Base-by-base conservation (phyloP, 2,797 vertebrate genomes). In the Melanogrammus aeglefinus region DNA sequence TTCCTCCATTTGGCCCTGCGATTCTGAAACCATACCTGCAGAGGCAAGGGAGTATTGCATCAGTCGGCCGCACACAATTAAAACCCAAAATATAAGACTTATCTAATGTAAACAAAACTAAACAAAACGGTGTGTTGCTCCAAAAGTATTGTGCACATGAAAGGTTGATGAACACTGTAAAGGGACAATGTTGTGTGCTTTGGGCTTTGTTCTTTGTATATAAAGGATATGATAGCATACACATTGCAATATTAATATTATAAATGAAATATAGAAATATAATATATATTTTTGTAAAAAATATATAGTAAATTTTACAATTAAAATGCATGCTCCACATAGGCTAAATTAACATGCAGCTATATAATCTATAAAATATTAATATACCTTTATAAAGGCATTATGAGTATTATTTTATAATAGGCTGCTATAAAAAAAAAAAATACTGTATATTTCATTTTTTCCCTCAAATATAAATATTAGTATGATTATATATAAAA, bases 1-100 rank as follows among this genome's bases (percentile, higher is more conserved):
- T 99, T 99, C 88, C 98, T 95, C 97, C 98, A 99, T 83, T 99
- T 99, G 87, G 98, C 98, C 89, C 98, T 95, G 84, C 98, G 97
- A 84, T 99, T 99, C 93, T 99, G 97, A 93, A 99, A 99, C 98
- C 98, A 99, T 24, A 99, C 98, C 98, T 99, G 91, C 87, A 91
- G 91, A 90, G 88, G 86, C 27, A 71, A 29, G 1, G 69, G 0
- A 0, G 14, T 2, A 4, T 27, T 12, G 69, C 24, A 18, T 71
- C 18, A 71, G 70, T 57, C 47, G n/a, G 63, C 27, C 10, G n/a
- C n/a, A 70, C 24, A 10, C 47, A 21, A 44, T 13, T 13, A 1
- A 4, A 13, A 44, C 41, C 2, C 10, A 16, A 44, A 44, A 12
- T 44, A 44, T 44, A 44, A 16, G 41, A 4, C 41, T 4, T 44